Percentiles rank a stretch among this genome's conserved stretches.
Conservation (phyloP, 30 jellyfish, hydroid and myxozoan genomes). For the Hydra vulgaris region DNA sequence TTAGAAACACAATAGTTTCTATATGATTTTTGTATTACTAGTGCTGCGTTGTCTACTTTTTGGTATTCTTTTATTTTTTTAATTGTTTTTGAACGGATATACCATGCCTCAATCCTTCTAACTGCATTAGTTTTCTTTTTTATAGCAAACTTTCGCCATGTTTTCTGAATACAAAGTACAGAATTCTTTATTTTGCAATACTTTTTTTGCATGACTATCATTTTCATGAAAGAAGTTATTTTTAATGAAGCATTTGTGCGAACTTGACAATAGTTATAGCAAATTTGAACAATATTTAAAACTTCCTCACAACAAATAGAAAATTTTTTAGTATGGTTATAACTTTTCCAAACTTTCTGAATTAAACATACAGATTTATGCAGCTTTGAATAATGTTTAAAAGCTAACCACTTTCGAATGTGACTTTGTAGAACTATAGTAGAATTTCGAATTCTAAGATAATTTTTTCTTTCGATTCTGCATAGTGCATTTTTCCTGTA, state of each 20-base stretch:
- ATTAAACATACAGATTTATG: background rate
- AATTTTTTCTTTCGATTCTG: background rate
- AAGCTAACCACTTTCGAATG: conserved; percentile 1
- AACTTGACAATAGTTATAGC: conserved; percentile 14
- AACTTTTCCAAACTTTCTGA: conserved; percentile 9
- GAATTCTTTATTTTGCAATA: conserved; percentile 18
- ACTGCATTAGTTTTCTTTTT: conserved; percentile 25
- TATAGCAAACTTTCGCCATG: conserved; percentile 31
- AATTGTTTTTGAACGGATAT: background rate
- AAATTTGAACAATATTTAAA: conserved; percentile 24
- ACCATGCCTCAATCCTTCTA: conserved; percentile 18
- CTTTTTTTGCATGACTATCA: conserved; percentile 10
- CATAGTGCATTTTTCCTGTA: background rate
- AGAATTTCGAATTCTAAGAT: background rate
- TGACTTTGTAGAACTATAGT: background rate
- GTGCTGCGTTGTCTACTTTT: background rate
- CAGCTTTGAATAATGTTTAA: background rate
- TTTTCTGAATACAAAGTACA: conserved; percentile 27
- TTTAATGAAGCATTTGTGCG: conserved; percentile 9
- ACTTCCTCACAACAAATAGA: conserved; percentile 12
- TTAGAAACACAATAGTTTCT: background rate
- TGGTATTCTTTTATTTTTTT: background rate
- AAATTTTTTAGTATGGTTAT: background rate
- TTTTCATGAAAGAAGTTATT: conserved; percentile 14
- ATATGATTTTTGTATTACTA: conserved; percentile 1